phyloP scores from a whole-genome alignment of 1,140 invertebrate genomes.

The Medauroidea extradentata region DNA sequence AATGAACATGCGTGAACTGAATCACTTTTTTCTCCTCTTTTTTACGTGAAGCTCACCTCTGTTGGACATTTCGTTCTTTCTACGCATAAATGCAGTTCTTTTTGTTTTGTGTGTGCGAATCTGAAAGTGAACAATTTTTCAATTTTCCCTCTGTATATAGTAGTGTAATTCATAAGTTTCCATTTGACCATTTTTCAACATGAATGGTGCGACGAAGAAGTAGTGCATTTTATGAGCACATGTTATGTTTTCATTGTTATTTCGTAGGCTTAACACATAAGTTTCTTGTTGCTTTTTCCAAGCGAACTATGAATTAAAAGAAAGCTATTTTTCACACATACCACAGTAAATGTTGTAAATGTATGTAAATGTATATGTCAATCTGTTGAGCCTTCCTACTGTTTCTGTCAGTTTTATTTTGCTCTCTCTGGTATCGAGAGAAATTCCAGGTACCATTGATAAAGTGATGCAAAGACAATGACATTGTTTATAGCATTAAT shows the following conservation, averaged over 20 bases:
- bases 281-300: neutral
- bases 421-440: slow-evolving; percentile 31
- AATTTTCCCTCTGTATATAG: slow-evolving; percentile 16
- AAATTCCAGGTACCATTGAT: neutral
- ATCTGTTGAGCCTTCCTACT: slow-evolving; percentile 32
- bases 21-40: slow-evolving; percentile 2
- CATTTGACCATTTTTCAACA: slow-evolving; percentile 2
- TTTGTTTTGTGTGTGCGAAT: slow-evolving; percentile 7
- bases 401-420: too few species aligned
- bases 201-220: slow-evolving; percentile 10
- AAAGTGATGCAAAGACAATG: neutral
- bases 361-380: slow-evolving; percentile 38
- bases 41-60: slow-evolving; percentile 10
- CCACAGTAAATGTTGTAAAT: slow-evolving; percentile 38
- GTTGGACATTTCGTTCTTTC: slow-evolving; percentile 4
- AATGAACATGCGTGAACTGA: neutral
- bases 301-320: neutral
- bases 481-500: too few species aligned
- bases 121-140: slow-evolving; percentile 2
- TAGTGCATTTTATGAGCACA: neutral
- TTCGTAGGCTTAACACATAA: neutral
- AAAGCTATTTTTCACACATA: slow-evolving; percentile 7
- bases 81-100: slow-evolving; percentile 8
- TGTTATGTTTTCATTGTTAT: neutral
- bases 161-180: neutral